Evolutionary conservation across 2,113 vertebrate genomes (phyloP).

Genomic region (Agelaius tricolor): DNA sequence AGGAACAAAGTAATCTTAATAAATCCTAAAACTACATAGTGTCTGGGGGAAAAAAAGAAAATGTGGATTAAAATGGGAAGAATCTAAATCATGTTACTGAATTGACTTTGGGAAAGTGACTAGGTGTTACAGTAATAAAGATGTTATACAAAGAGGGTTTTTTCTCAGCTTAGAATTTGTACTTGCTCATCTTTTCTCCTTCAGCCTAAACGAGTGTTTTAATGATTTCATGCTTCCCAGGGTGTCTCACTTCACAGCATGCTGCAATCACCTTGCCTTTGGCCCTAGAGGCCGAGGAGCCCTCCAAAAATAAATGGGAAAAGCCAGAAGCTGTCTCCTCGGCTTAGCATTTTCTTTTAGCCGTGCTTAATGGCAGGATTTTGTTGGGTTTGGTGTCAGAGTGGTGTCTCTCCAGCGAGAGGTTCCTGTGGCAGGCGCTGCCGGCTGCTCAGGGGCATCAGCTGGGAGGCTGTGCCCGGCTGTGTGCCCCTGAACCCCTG

Average conservation of each 20-base stretch:
- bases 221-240: conserved; percentile 4
- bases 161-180: background rate
- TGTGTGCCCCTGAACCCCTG: background rate
- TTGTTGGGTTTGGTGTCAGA: background rate
- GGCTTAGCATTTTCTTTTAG: background rate
- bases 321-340: conserved; percentile 30
- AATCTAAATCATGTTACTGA: background rate
- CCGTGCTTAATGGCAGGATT: background rate
- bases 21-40: background rate
- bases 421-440: background rate
- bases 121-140: background rate
- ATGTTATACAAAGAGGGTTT: background rate
- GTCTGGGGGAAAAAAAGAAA: background rate
- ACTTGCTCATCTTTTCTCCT: background rate
- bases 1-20: background rate
- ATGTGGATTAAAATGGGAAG: background rate
- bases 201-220: background rate
- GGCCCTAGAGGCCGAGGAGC: background rate
- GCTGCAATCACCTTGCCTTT: conserved; percentile 49
- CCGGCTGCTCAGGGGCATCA: background rate
- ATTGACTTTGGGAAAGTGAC: background rate
- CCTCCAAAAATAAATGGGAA: conserved; percentile 29
- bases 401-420: background rate
- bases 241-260: background rate
- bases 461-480: background rate